Evolutionary conservation across 2,797 vertebrate genomes (phyloP).

Genomic region (Eulemur rubriventer): DNA sequence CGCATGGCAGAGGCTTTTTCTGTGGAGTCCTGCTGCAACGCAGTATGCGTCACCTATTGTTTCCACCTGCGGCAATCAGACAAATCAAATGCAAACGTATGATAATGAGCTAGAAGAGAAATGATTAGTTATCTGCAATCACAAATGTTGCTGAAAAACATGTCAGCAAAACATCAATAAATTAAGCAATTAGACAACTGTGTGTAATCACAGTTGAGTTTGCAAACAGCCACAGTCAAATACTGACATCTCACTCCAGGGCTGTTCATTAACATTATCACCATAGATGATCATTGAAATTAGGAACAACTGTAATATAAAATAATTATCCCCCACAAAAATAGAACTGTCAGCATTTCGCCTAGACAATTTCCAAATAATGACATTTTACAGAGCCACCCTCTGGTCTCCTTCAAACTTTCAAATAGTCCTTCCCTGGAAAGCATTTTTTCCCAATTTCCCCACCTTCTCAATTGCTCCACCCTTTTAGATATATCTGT

Average conservation of each 20-base stretch:
- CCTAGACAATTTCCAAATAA: slow-evolving; percentile 19
- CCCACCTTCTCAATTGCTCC: neutral
- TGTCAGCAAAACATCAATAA: slow-evolving; percentile 78
- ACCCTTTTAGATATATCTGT: neutral
- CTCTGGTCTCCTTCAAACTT: neutral
- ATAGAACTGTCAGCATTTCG: slow-evolving; percentile 44
- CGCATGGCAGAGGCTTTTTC: slow-evolving; percentile 96
- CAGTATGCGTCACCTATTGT: slow-evolving; percentile 99
- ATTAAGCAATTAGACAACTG: slow-evolving; percentile 80
- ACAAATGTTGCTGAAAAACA: slow-evolving; percentile 77
- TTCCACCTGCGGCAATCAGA: slow-evolving; percentile 92
- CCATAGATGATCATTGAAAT: slow-evolving; percentile 40
- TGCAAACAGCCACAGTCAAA: slow-evolving; percentile 81
- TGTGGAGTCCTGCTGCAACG: slow-evolving; percentile 96
- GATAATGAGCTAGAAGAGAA: slow-evolving; percentile 69
- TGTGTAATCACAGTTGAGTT: slow-evolving; percentile 80
- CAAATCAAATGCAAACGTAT: slow-evolving; percentile 70
- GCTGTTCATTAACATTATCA: slow-evolving; percentile 51
- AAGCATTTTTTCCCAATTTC: neutral
- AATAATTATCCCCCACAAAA: slow-evolving; percentile 45
- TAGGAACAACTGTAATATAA: slow-evolving; percentile 24
- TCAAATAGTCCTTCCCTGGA: neutral
- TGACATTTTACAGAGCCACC: neutral
- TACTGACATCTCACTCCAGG: slow-evolving; percentile 14
- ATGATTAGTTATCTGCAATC: slow-evolving; percentile 72